Evolutionary conservation across 2,888 invertebrate species (phyloP).

Genomic region (Agriopis marginaria): DNA sequence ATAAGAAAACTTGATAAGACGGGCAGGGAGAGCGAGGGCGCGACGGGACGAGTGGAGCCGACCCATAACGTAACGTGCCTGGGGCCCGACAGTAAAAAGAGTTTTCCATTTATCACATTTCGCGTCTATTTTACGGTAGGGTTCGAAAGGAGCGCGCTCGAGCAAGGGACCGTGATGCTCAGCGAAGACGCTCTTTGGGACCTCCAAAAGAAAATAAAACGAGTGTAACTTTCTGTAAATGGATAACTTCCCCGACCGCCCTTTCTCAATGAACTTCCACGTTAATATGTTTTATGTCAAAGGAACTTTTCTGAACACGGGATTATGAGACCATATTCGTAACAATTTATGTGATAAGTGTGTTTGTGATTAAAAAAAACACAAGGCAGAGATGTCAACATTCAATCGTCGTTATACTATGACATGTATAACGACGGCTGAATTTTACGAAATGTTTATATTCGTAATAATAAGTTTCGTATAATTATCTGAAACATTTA

Average conservation of each 20-base stretch:
- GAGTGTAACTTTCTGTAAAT: conserved; percentile 79
- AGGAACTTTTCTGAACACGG: conserved; percentile 37
- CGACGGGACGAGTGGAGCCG: conserved; percentile 68
- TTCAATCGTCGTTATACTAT: no score
- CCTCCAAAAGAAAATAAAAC: conserved; percentile 82
- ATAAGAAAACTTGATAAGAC: conserved; percentile 83
- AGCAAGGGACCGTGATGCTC: conserved; percentile 73
- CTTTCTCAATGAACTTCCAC: conserved; percentile 74
- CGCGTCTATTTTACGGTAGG: conserved; percentile 85
- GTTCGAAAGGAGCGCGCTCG: conserved; percentile 75
- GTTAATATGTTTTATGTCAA: conserved; percentile 59
- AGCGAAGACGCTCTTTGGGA: conserved; percentile 72
- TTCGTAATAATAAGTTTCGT: neutral
- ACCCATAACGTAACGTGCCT: conserved; percentile 79
- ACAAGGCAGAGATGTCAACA: neutral
- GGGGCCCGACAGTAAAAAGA: conserved; percentile 81
- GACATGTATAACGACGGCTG: no score
- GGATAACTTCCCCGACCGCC: conserved; percentile 77
- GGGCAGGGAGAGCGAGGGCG: conserved; percentile 67
- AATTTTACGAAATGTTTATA: no score
- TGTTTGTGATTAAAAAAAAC: conserved; percentile 1
- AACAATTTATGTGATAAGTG: conserved; percentile 7
- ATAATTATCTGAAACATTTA: neutral
- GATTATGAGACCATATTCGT: conserved; percentile 19
- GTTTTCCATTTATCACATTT: conserved; percentile 86